Evolutionary conservation across 2,113 vertebrate species (phyloP).

Genomic region (Zosterops japonicus): DNA sequence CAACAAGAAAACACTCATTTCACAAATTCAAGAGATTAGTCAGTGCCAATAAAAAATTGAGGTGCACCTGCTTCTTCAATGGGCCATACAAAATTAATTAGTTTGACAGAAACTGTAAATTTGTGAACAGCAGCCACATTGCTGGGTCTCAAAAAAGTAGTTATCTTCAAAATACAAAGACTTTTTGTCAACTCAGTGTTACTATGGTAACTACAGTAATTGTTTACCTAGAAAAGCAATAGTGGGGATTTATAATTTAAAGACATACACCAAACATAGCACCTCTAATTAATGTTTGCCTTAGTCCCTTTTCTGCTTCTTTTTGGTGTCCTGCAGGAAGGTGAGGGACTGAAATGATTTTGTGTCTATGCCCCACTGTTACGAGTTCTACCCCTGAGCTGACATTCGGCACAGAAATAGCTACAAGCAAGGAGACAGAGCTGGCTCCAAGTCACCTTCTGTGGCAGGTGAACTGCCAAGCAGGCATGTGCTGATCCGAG

Average conservation of each 20-base stretch:
- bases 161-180: neutral
- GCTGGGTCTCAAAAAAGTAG: neutral
- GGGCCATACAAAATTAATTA: neutral
- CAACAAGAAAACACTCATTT: neutral
- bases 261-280: neutral
- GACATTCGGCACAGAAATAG: neutral
- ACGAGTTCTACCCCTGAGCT: neutral
- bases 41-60: neutral
- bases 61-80: neutral
- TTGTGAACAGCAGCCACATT: neutral
- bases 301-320: neutral
- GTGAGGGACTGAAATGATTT: neutral
- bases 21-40: neutral
- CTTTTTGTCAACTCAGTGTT: neutral
- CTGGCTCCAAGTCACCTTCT: conserved; percentile 10
- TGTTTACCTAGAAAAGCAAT: conserved; percentile 4
- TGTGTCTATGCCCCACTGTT: neutral
- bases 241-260: neutral
- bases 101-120: neutral
- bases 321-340: neutral
- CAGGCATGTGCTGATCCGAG: neutral
- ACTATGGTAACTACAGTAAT: neutral
- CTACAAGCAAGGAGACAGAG: neutral
- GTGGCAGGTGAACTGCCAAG: neutral
- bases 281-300: neutral